Conservation (phyloP, 2,113 vertebrate species). For the Dasyurus viverrinus region DNA sequence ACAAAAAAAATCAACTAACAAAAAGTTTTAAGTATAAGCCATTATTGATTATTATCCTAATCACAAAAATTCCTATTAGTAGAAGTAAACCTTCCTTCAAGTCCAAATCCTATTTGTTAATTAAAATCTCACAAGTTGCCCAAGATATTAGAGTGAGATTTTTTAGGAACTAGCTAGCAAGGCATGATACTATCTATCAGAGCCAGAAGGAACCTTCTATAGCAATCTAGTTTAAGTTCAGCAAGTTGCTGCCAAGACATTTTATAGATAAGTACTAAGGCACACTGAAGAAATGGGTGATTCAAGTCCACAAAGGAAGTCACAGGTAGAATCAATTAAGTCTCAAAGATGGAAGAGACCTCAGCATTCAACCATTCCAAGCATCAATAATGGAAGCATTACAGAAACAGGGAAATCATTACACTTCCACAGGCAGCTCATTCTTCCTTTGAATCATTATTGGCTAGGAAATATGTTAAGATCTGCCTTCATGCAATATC, state of each 20-base stretch:
- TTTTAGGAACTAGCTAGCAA: not conserved
- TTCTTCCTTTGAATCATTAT: not conserved
- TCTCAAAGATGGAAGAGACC: not conserved
- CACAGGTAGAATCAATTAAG: not conserved
- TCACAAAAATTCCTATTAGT: not conserved
- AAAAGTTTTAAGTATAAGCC: not conserved
- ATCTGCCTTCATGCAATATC: not conserved
- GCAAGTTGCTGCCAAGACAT: not conserved
- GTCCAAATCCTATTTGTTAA: constrained; percentile 32
- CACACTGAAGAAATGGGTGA: not conserved
- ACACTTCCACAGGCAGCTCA: not conserved
- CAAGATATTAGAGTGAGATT: not conserved
- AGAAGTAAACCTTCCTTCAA: not conserved
- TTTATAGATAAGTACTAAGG: not conserved
- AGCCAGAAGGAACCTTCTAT: not conserved
- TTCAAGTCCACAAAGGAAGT: not conserved
- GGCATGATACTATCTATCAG: not conserved
- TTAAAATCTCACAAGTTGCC: constrained; percentile 12
- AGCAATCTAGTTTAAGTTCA: not conserved
- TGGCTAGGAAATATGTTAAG: not conserved
- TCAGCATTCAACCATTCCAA: not conserved
- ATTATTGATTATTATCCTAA: not conserved
- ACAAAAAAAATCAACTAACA: too few species aligned
- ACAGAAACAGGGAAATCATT: not conserved
- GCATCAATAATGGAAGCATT: not conserved